Base-by-base conservation (phyloP, 2,797 vertebrate species). In the Denticeps clupeoides region DNA sequence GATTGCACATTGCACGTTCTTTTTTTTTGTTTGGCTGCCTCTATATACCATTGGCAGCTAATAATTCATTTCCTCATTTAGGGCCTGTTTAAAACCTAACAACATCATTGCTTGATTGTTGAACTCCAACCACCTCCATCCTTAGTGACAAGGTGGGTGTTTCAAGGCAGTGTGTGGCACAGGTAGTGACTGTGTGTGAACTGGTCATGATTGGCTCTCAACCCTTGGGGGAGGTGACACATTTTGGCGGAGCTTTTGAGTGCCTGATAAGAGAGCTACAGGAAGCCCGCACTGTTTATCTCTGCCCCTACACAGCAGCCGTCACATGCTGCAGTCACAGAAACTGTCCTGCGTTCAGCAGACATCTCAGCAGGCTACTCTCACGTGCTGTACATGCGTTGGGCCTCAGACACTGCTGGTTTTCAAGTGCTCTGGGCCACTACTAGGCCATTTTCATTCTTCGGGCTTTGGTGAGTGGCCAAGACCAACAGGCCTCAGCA, bases 391-490 rank as follows among this genome's bases (percentile, higher is more conserved):
- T 64, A 68, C 59, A 28, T 68, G 68, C 49, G 43, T 69, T 73
- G 58, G 61, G 67, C 63, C 64, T 64, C 72, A 69, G 59, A 77
- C 59, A 64, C 25, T 47, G 69, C 73, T 76, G 72, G 73, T 67
- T 71, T 78, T 72, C 62, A 68, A 78, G 74, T 64, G 62, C 70
- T 71, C 52, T 58, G 47, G 73, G 73, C 72, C 60, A 71, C 59
- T 67, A 78, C 74, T 78, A 71, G 72, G 79, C 80, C 65, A 82
- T 84, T 82, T 85, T 82, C 74, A 80, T 81, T 78, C 65, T 82
- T 69, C 41, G 63, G 54, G 63, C 77, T 75, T 77, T 84, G 81
- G 80, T 75, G 64, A 49, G 58, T 21, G 58, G 78, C 83, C 82
- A 87, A 87, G 60, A 71, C 68, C 70, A 83, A 82, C 80, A 85